Evolutionary conservation across 2,113 vertebrate genomes (phyloP).

Genomic region (Epinephelus lanceolatus): DNA sequence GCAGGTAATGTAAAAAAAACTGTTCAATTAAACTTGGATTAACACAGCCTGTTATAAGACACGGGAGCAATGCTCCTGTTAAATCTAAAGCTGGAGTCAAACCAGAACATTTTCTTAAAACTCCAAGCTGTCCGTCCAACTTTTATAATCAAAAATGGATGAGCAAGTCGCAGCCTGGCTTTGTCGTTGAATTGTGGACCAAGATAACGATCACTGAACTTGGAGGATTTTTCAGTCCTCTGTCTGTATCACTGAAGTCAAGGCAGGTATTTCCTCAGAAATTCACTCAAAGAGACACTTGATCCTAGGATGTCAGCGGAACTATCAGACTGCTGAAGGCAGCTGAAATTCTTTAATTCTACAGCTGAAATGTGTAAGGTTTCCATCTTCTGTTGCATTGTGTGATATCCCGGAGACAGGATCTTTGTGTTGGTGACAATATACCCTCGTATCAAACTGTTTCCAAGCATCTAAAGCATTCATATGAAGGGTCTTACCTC

Average conservation of each 20-base stretch:
- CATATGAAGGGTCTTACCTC: background rate
- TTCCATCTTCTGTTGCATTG: constrained; percentile 5
- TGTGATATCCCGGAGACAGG: background rate
- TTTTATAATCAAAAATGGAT: constrained; percentile 12
- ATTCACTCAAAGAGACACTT: constrained; percentile 25
- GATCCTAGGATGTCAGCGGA: constrained; percentile 28
- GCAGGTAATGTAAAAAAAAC: background rate
- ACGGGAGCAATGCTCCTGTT: background rate
- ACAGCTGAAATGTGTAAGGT: background rate
- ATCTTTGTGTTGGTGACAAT: background rate
- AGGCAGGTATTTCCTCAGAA: constrained; percentile 22
- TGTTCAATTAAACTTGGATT: background rate
- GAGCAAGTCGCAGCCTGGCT: constrained; percentile 12
- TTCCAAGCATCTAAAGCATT: background rate
- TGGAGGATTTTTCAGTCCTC: background rate
- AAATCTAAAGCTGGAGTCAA: background rate
- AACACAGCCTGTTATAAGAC: background rate
- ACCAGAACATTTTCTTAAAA: background rate
- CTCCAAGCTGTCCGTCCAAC: background rate
- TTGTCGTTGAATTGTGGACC: constrained; percentile 23
- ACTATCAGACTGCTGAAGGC: constrained; percentile 13
- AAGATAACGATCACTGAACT: constrained; percentile 50
- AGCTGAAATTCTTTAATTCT: constrained; percentile 16
- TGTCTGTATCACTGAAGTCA: constrained; percentile 16
- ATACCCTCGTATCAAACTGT: constrained; percentile 1